Base-by-base conservation (phyloP, 2,113 vertebrate genomes). In the Eretmochelys imbricata region DNA sequence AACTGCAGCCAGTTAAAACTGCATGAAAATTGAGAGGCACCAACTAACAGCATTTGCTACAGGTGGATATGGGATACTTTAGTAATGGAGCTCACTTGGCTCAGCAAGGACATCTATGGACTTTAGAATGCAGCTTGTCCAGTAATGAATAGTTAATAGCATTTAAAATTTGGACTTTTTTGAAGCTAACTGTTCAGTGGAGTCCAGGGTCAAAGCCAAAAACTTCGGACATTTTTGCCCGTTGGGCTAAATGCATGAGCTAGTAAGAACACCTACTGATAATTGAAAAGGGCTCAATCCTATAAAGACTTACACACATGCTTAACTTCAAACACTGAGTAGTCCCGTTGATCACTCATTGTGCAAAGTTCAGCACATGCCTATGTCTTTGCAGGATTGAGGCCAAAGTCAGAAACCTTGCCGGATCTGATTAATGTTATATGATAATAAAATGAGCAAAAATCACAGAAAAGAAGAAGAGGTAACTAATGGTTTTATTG, bases 1-100 rank as follows among this genome's bases (percentile, higher is more conserved):
- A 88, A 94, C 50, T 85, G n/a, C 85, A 48, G 29, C 79, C 90
- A 94, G 87, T 79, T 89, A 38, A 89, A 97, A 82, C 46, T 95
- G 25, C 6, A 85, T 53, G 17, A 94, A 94, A 92, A 82, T 51
- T 38, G 76, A 72, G 42, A 88, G 13, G 54, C 54, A 49, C 35
- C 46, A 82, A 4, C 51, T 62, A 90, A 85, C 5, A 84, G 65
- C 35, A 93, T 90, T 93, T 91, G 24, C 87, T 82, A 90, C 24
- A 86, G 72, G 72, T 91, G 72, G 25, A 59, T 62, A 90, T 4
- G n/a, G 79, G 42, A 57, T 75, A 49, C 2, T 10, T 87, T 80
- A 82, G 93, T 94, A 82, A 38, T 20, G 22, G 20, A 7, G 29
- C 55, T 89, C 55, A 31, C 84, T 89, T 88, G 29, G 25, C 14